Evolutionary conservation across 2,888 invertebrate species (phyloP).

Genomic region (Margaritifera margaritifera): DNA sequence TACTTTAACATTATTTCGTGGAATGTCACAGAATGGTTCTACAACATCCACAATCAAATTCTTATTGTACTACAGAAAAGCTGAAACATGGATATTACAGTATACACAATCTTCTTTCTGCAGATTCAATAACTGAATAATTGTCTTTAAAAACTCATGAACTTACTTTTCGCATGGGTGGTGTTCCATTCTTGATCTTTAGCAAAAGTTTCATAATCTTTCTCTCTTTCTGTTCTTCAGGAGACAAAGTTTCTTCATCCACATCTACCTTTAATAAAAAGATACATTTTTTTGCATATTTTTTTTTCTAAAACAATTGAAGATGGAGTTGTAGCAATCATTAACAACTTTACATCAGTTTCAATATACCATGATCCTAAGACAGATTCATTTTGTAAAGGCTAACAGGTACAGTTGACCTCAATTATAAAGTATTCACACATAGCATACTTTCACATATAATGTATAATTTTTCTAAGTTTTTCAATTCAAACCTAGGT

Average conservation of each 20-base stretch:
- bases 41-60: background rate
- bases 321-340: no score
- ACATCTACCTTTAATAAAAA: slow-evolving; percentile 82
- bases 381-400: no score
- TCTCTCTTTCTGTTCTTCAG: slow-evolving; percentile 97
- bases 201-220: slow-evolving; percentile 99
- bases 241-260: slow-evolving; percentile 94
- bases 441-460: no score
- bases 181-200: slow-evolving; percentile 99
- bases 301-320: no score
- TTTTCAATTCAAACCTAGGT: no score
- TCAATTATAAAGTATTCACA: no score
- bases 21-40: background rate
- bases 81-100: no score
- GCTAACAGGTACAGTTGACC: no score
- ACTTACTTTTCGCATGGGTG: slow-evolving; percentile 93
- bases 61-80: background rate
- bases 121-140: background rate
- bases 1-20: background rate
- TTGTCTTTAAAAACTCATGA: background rate
- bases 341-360: no score
- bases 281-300: background rate
- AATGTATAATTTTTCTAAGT: no score
- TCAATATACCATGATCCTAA: no score
- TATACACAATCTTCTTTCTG: no score